Base-by-base conservation (phyloP, 2,113 vertebrate species). In the Microtus ochrogaster region DNA sequence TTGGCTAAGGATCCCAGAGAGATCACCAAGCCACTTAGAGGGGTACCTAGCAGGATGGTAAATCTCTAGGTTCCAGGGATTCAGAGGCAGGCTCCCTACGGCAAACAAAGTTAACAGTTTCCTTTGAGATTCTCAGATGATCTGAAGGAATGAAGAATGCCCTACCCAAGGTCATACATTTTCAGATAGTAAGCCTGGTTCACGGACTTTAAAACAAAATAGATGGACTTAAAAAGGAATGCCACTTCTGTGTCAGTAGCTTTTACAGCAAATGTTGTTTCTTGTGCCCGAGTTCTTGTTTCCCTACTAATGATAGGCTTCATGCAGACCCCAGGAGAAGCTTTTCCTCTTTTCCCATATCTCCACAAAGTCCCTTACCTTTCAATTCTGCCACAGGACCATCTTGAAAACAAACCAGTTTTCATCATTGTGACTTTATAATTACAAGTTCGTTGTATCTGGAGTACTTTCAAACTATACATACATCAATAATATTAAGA, bases 401-500 rank as follows among this genome's bases (percentile, higher is more conserved):
- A 84, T 49, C 33, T 76, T 93, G 63, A 90, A 96, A 93, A 90
- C 55, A 87, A 88, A 49, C n/a, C 16, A 28, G 33, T 90, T 73
- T 94, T 13, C 7, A 76, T 28, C 76, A 76, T 33, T 73, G 49
- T 83, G 14, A 73, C 83, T 93, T 84, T 36, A 88, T 88, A 52
- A 84, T 41, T 61, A 26, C 47, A 41, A 47, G 30, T 74, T 85
- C 30, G 90, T 92, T 92, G 78, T 30, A 78, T 83, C 4, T 68
- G 19, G 12, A 58, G 33, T 88, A 87, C 90, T 74, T 78, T 74
- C 16, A 82, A 90, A 78, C 26, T 83, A 0, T 21, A 90, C 36
- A 61, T n/a, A 33, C 26, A 39, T 73, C 17, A 4, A 22, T 73
- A 73, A n/a, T n/a, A 72, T 72, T 33, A 58, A 86, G 47, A 36